Percentiles rank a stretch among this genome's conserved stretches.
Evolutionary conservation across 2,797 vertebrate species (phyloP).

Genomic region (Psittacula echo): DNA sequence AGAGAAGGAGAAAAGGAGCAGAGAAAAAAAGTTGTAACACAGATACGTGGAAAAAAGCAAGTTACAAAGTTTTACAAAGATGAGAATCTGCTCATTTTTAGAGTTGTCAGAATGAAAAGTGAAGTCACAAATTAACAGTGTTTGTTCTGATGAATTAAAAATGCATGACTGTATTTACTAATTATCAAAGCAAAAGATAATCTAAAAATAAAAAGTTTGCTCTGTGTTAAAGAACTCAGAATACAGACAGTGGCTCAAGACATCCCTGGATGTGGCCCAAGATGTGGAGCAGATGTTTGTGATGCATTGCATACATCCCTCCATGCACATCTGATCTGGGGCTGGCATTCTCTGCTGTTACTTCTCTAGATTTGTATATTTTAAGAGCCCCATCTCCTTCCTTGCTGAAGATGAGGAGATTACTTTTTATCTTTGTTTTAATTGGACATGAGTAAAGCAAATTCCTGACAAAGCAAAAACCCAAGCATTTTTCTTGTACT

Average conservation of each 20-base stretch:
- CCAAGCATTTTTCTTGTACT: not conserved
- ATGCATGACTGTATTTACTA: not conserved
- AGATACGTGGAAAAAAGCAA: not conserved
- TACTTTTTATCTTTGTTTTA: conserved; percentile 43
- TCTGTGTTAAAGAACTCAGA: not conserved
- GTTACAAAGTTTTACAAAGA: not conserved
- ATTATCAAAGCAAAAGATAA: not conserved
- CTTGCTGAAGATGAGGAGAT: conserved; percentile 6
- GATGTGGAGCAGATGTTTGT: not conserved
- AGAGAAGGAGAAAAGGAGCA: not conserved
- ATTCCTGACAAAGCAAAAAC: conserved; percentile 32
- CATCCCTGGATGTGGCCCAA: not conserved
- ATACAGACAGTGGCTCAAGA: not conserved
- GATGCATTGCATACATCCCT: not conserved
- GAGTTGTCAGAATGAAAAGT: not conserved
- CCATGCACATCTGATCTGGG: not conserved
- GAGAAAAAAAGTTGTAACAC: not conserved
- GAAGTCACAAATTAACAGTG: not conserved
- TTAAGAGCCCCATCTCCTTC: conserved; percentile 5
- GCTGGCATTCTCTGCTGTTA: conserved; percentile 3
- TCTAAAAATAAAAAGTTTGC: not conserved
- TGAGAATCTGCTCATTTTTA: not conserved
- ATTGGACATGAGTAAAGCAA: not conserved
- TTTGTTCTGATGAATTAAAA: conserved; percentile 11
- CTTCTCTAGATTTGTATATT: conserved; percentile 41